Base-by-base conservation (phyloP, 2,113 vertebrate genomes). In the Neolamprologus falcicula region DNA sequence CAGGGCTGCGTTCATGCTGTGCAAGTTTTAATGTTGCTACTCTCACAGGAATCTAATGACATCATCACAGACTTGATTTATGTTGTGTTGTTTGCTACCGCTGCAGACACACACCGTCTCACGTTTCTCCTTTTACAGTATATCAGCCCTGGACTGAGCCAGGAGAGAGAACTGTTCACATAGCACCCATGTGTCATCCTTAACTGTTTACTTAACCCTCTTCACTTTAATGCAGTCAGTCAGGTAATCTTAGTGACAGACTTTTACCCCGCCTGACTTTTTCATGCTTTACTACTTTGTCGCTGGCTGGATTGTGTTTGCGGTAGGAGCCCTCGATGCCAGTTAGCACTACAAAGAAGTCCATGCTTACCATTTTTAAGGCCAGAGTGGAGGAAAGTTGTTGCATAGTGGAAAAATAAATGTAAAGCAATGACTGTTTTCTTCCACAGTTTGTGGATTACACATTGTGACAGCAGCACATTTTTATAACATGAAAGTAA, bases 21-120 rank as follows among this genome's bases (percentile, higher is more conserved):
- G 68, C 89, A 59, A 83, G 71, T 94, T 92, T 90, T 88, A 87
- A 55, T 13, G 78, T 52, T 53, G 83, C 21, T 37, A 28, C 71
- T 88, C 91, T 90, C 84, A 2, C 83, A 89, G 90, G 92, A 92
- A 90, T 93, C 71, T 31, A 3, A 84, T 93, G 93, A 92, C 86
- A 86, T 91, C 89, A 89, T 80, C 82, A n/a, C 0, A 6, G 37
- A 13, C 40, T 79, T 17, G 37, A 91, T 90, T 86, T 90, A 78
- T 91, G 81, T 16, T 53, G 68, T 7, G 50, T 40, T 21, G 59
- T 90, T 83, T 80, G 87, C 84, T 82, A 80, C 89, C 3, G 73
- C 86, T 68, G 85, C 53, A 71, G 79, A 82, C 24, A 16, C 53
- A 31, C 5, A 45, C 31, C n/a, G 3, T 84, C 88, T 86, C 87